Conservation (phyloP, 2,113 vertebrate species). For the Sisor rabdophorus region DNA sequence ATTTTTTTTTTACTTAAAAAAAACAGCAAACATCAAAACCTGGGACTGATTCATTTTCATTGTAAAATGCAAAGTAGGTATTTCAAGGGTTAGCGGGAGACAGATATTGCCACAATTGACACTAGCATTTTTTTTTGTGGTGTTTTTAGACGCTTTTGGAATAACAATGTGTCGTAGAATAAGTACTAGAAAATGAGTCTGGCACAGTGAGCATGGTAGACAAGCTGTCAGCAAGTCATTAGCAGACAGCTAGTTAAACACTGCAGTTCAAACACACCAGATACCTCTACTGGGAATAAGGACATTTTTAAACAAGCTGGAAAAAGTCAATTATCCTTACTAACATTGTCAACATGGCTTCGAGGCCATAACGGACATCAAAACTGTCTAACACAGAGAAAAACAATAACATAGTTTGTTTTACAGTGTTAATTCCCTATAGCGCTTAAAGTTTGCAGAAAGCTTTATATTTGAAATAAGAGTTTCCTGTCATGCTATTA, state of each 20-base stretch:
- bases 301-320: neutral
- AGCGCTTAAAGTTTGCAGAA: neutral
- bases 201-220: neutral
- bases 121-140: neutral
- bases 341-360: neutral
- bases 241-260: slow-evolving; percentile 23
- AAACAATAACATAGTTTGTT: neutral
- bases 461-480: neutral
- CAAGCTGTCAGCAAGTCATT: slow-evolving; percentile 20
- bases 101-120: neutral
- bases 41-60: neutral
- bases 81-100: neutral
- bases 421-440: neutral
- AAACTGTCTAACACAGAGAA: neutral
- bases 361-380: neutral
- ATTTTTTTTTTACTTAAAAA: neutral
- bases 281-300: slow-evolving; percentile 46
- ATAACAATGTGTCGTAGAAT: neutral
- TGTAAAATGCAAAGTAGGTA: neutral
- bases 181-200: neutral
- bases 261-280: slow-evolving; percentile 27
- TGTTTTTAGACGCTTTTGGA: neutral
- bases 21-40: neutral
- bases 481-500: neutral
- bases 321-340: slow-evolving; percentile 1